A percentile compares a stretch with the other conserved stretches of the same genome.
phyloP scores from a whole-genome alignment of 1,140 invertebrate genomes.

The Bombyx mandarina region DNA sequence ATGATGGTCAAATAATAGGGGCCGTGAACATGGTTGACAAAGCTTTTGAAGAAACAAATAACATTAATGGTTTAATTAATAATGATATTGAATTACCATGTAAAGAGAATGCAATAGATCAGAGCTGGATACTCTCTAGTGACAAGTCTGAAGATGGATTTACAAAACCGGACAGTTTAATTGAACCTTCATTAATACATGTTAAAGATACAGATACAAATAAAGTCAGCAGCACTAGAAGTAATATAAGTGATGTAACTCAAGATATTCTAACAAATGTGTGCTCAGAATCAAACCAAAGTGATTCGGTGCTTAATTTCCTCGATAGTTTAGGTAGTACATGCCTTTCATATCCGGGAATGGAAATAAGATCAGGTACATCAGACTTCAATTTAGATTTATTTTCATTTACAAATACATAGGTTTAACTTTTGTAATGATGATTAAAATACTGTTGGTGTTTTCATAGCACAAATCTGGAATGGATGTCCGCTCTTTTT shows the following conservation, averaged over 20 bases:
- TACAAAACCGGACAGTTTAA: conserved; percentile 34
- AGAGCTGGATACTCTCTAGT: conserved; percentile 26
- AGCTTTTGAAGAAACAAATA: conserved; percentile 6
- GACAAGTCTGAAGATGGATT: conserved; percentile 32
- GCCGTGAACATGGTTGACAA: conserved; percentile 27
- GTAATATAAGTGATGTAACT: conserved; percentile 4
- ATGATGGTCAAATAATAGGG: conserved; percentile 43
- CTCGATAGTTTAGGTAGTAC: conserved; percentile 48
- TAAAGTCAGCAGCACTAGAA: not conserved
- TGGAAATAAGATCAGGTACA: conserved; percentile 42
- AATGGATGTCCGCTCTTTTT: too few relatives aligned
- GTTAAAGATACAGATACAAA: conserved; percentile 23
- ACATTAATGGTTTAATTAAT: too few relatives aligned
- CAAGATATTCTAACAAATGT: conserved; percentile 15
- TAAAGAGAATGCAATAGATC: conserved; percentile 20
- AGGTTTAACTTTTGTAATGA: conserved; percentile 2
- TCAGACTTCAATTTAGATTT: conserved; percentile 57
- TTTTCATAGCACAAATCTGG: too few relatives aligned
- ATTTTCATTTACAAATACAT: conserved; percentile 51
- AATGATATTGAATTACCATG: conserved; percentile 12
- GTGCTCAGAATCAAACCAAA: conserved; percentile 23
- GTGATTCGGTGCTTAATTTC: conserved; percentile 50
- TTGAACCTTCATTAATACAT: conserved; percentile 38
- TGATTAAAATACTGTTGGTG: too few relatives aligned
- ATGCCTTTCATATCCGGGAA: conserved; percentile 41